Conservation (phyloP, 1,140 invertebrate species). For the Monomorium pharaonis region DNA sequence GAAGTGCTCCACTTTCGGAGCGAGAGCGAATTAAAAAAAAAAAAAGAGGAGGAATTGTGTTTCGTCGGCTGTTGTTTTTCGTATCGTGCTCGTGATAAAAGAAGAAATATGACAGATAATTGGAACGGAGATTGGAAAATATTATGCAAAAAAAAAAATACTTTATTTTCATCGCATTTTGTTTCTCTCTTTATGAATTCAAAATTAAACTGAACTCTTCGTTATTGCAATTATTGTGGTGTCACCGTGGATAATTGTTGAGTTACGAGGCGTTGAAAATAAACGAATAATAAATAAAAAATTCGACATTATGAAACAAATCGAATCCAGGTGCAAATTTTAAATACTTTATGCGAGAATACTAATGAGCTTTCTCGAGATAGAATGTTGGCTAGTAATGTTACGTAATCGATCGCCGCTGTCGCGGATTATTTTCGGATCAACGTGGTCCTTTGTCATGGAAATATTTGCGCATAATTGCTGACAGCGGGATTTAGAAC, state of each 20-base stretch:
- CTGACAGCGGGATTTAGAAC: slow-evolving; percentile 1
- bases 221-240: not conserved
- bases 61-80: not conserved
- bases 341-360: not conserved
- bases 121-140: not conserved
- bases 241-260: not conserved
- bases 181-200: not conserved
- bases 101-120: not conserved
- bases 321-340: not conserved
- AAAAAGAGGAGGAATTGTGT: not conserved
- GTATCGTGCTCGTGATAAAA: not conserved
- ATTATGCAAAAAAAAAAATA: not conserved
- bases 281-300: not conserved
- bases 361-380: not conserved
- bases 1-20: slow-evolving; percentile 1
- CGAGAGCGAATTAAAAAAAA: not conserved
- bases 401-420: not conserved
- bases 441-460: not conserved
- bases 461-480: slow-evolving; percentile 19
- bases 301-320: not conserved
- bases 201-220: not conserved
- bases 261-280: not conserved
- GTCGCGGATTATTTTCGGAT: not conserved
- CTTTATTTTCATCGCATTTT: not conserved
- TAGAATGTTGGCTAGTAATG: not conserved